These are phyloP conservation scores for Orthosia cruda DNA, from an alignment of 2,888 invertebrate genomes.

Conservation along the genomic window DNA sequence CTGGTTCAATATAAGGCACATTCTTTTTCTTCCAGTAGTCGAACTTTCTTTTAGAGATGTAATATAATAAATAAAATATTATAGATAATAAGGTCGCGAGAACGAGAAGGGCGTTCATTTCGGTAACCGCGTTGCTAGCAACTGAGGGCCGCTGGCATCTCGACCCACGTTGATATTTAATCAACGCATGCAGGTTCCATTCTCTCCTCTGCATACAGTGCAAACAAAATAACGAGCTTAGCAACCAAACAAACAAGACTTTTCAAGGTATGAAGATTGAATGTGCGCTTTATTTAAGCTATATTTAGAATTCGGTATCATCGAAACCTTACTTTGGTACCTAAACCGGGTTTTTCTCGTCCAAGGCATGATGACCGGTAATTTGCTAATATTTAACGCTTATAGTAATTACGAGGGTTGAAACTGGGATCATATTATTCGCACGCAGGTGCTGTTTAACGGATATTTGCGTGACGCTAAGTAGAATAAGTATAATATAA, in stretches of 20 bases:
- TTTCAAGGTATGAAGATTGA: too few species aligned
- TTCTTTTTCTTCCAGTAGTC: constrained; percentile 76
- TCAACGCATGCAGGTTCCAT: not conserved
- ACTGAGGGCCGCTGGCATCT: constrained; percentile 10
- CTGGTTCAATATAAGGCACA: constrained; percentile 71
- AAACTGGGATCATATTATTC: not conserved
- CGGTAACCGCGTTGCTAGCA: not conserved
- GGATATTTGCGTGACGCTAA: not conserved
- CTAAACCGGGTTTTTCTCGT: not conserved
- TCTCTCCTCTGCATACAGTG: not conserved
- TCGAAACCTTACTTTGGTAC: not conserved
- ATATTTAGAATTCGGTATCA: not conserved
- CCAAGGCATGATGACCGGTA: not conserved
- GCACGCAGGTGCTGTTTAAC: not conserved
- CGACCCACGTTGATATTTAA: not conserved
- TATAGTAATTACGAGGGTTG: not conserved
- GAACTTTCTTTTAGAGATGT: constrained; percentile 61
- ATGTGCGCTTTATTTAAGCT: not conserved
- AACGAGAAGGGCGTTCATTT: constrained; percentile 28
- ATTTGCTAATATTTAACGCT: not conserved
- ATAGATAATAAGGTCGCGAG: constrained; percentile 20
- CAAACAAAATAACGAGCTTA: not conserved
- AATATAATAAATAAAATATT: constrained; percentile 33
- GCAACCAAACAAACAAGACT: not conserved
- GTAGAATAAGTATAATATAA: not conserved